These are phyloP conservation scores for Tonatia bakeri DNA, from an alignment of 2,113 vertebrate genomes.

Conservation along the genomic window DNA sequence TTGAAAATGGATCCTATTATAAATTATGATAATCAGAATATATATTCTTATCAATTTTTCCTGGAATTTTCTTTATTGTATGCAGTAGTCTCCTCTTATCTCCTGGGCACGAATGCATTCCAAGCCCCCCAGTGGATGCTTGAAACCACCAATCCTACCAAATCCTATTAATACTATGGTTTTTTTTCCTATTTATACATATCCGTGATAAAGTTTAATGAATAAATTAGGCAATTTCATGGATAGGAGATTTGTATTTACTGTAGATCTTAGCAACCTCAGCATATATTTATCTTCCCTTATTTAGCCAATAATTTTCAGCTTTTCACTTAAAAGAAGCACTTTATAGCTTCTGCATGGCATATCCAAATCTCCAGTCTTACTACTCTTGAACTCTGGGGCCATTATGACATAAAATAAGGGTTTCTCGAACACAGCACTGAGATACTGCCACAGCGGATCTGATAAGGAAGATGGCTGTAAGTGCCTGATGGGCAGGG, in stretches of 20 bases:
- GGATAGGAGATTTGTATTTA: not conserved
- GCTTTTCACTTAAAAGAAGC: not conserved
- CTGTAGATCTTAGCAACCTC: not conserved
- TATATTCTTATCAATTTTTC: constrained; percentile 53
- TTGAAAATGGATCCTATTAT: constrained; percentile 21
- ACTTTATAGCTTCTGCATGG: not conserved
- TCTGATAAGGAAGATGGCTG: not conserved
- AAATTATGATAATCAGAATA: constrained; percentile 45
- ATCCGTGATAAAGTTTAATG: not conserved
- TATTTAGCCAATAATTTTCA: not conserved
- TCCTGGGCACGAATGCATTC: not conserved
- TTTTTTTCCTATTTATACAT: not conserved
- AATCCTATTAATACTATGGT: not conserved
- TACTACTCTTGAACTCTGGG: not conserved
- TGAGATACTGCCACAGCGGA: not conserved
- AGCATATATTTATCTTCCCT: not conserved
- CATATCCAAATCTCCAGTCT: not conserved
- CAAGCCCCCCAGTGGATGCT: not conserved
- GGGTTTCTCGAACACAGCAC: not conserved
- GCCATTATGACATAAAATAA: not conserved
- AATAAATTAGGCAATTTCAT: not conserved
- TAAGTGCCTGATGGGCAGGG: no score
- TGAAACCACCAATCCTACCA: not conserved
- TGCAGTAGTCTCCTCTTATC: no score
- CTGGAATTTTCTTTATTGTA: not conserved